Evolutionary conservation across 2,113 vertebrate species (phyloP), one percentile per base, ranked within the genome.

Genomic region (Pedetes capensis): DNA sequence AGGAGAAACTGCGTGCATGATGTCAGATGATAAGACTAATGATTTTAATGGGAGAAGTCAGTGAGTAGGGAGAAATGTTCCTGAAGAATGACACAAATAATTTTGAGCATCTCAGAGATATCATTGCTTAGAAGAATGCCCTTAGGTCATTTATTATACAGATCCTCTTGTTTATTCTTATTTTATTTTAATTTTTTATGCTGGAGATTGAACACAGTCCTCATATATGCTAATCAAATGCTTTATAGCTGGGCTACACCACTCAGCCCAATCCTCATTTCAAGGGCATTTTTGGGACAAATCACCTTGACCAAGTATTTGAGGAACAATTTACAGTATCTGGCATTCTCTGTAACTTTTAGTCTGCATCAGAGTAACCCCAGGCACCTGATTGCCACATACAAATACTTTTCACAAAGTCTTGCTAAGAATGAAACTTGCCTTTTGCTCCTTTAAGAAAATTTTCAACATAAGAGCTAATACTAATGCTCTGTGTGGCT

Each of bases 401-500:
- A 86, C 8, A 57, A 86, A 72, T 12, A 53, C 18, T 42, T 78
- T 11, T 75, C 61, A 78, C 71, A 91, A 59, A 44, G 34, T 71
- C 53, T 80, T 69, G 37, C 37, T 44, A 87, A 74, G 34, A 95
- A 74, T 49, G 81, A 10, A 90, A 80, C 44, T 79, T 82, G 55
- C 81, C 57, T 69, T 92, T 69, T 72, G 51, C 44, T 88, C 44
- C 80, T 78, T 69, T 44, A 71, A 90, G 59, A 78, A 95, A 74
- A 74, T 32, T 47, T 17, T 59, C 90, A 68, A 44, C 39, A 57
- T 32, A 55, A 84, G 27, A 78, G 71, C 49, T 49, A n/a, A 55
- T 4, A 44, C 20, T 75, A 34, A 61, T 4, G 5, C 42, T 91
- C 61, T 61, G 10, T 68, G 37, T 71, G 34, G 57, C 78, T 88